phyloP scores from a whole-genome alignment of 2,888 invertebrate species.

The Rhimphoctona megacephalus region DNA sequence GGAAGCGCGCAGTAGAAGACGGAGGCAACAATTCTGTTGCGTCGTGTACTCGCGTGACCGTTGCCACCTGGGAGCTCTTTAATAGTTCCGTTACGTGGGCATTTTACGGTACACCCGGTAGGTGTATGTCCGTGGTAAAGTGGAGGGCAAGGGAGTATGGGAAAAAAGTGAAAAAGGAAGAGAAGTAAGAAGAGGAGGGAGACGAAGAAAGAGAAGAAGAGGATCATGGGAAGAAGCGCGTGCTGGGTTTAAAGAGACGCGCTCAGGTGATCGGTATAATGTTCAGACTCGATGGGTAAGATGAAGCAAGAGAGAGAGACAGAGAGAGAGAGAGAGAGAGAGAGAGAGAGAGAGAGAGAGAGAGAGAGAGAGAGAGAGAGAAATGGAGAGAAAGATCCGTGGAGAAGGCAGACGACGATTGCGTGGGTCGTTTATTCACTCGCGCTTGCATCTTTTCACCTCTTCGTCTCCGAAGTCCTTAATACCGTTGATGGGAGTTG shows the following conservation, averaged over 20 bases:
- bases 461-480: neutral
- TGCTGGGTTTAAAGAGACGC: conserved; percentile 76
- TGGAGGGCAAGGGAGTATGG: neutral
- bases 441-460: conserved; percentile 32
- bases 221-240: conserved; percentile 67
- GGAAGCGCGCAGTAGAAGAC: conserved; percentile 1
- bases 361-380: neutral
- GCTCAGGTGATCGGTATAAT: conserved; percentile 74
- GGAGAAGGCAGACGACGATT: conserved; percentile 16
- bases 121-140: conserved; percentile 7
- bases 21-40: conserved; percentile 14
- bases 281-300: conserved; percentile 48
- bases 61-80: conserved; percentile 45
- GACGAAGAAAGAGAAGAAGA: conserved; percentile 13
- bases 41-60: conserved; percentile 45
- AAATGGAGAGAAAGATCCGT: neutral
- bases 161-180: conserved; percentile 10
- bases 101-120: conserved; percentile 62
- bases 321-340: neutral
- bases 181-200: neutral
- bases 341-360: neutral
- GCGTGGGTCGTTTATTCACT: conserved; percentile 61
- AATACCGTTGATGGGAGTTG: conserved; percentile 51
- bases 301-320: neutral
- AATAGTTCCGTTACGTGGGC: conserved; percentile 41